phyloP scores from a whole-genome alignment of 2,888 invertebrate genomes.

The Chironomus riparius region DNA sequence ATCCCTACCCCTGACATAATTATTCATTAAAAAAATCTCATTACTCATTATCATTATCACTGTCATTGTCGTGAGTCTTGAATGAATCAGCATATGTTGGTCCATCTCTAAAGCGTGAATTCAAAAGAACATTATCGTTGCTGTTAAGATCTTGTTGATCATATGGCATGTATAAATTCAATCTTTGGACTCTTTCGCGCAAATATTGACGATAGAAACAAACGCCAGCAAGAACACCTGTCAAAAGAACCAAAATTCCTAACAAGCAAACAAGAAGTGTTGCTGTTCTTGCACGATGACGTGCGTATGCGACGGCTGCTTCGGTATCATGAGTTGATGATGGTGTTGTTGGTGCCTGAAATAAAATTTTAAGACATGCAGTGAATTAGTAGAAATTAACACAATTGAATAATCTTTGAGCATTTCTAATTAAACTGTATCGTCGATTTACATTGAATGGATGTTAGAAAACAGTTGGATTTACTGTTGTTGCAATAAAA shows the following conservation, averaged over 20 bases:
- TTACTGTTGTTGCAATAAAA: too few species aligned
- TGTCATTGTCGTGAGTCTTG: constrained; percentile 28
- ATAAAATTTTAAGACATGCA: neutral
- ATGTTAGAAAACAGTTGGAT: too few species aligned
- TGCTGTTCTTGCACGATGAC: constrained; percentile 33
- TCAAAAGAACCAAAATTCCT: constrained; percentile 59
- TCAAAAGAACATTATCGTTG: neutral
- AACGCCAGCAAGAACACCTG: constrained; percentile 62
- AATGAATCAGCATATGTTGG: constrained; percentile 30
- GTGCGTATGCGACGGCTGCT: constrained; percentile 1
- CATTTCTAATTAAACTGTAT: too few species aligned
- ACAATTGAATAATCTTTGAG: too few species aligned
- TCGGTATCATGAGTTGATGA: neutral
- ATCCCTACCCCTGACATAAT: neutral
- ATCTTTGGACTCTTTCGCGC: constrained; percentile 49
- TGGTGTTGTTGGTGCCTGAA: neutral
- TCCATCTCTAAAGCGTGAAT: constrained; percentile 28
- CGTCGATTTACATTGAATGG: too few species aligned
- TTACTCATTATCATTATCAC: constrained; percentile 15
- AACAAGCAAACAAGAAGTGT: constrained; percentile 60
- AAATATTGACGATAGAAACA: constrained; percentile 67
- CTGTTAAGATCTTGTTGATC: constrained; percentile 1
- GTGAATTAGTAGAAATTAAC: too few species aligned
- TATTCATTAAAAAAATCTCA: neutral
- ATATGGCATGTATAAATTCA: constrained; percentile 17